These are phyloP conservation scores for Paramuricea clavata DNA, from an alignment of 92 coral and sea anemone genomes.

Conservation along the genomic window DNA sequence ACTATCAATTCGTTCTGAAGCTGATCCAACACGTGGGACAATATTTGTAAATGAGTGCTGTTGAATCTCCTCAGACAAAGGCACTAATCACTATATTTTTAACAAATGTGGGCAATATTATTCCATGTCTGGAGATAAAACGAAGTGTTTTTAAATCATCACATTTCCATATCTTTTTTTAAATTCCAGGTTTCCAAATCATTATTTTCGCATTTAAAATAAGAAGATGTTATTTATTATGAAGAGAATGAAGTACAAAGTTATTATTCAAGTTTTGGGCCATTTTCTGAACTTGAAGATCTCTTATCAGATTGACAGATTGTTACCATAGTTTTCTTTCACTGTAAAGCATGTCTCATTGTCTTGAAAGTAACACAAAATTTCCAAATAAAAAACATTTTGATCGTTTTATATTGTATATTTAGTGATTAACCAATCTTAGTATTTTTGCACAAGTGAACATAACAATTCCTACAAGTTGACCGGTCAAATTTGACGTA, in stretches of 20 bases:
- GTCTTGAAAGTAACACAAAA: background rate
- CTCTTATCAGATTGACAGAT: background rate
- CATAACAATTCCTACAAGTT: too few species aligned
- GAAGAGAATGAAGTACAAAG: constrained; percentile 4
- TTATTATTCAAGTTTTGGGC: background rate
- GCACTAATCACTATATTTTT: too few species aligned
- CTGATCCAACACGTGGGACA: too few species aligned
- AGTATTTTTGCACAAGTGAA: too few species aligned
- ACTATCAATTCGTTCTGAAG: too few species aligned
- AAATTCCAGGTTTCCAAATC: constrained; percentile 80
- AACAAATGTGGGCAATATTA: too few species aligned
- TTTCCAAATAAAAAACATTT: background rate
- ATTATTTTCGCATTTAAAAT: constrained; percentile 87
- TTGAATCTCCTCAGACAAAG: too few species aligned
- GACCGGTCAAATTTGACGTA: too few species aligned
- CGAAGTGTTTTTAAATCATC: too few species aligned
- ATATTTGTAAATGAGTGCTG: too few species aligned
- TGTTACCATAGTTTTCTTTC: background rate
- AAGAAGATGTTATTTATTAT: constrained; percentile 40
- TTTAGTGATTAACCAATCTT: too few species aligned
- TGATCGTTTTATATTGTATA: background rate
- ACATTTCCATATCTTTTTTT: background rate
- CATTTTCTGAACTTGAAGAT: background rate
- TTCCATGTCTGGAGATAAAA: too few species aligned
- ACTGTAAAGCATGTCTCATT: background rate